These are phyloP conservation scores for Piscicola geometra DNA, from an alignment of 2,888 invertebrate genomes.

Conservation along the genomic window DNA sequence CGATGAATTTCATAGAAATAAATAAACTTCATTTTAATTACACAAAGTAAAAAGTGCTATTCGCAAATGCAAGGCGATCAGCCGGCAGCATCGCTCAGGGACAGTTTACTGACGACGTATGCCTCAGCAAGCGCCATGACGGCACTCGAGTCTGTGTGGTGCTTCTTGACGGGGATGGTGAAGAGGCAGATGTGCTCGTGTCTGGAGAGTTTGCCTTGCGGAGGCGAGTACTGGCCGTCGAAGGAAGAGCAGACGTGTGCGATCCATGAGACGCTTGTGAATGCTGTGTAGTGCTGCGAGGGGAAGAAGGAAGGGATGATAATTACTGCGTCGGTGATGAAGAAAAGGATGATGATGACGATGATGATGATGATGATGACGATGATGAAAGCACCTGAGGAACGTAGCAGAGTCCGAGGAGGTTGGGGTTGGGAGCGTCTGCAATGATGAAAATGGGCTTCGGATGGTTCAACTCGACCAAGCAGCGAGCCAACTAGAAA, in stretches of 20 bases:
- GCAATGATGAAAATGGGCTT: slow-evolving; percentile 8
- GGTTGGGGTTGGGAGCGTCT: not conserved
- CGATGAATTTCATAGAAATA: no score
- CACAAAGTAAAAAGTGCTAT: no score
- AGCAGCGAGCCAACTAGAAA: not conserved
- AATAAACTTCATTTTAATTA: no score
- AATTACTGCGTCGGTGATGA: no score
- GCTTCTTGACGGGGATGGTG: slow-evolving; percentile 29
- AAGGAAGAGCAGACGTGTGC: slow-evolving; percentile 29
- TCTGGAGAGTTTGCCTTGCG: slow-evolving; percentile 39
- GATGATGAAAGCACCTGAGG: not conserved
- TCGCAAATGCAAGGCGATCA: no score
- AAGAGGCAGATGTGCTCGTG: slow-evolving; percentile 34
- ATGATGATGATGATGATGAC: not conserved
- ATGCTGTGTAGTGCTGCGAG: slow-evolving; percentile 10
- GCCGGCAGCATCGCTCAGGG: no score
- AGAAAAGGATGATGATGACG: not conserved
- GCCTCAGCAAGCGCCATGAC: no score
- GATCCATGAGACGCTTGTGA: slow-evolving; percentile 34
- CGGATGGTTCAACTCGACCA: not conserved
- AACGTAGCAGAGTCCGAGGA: not conserved
- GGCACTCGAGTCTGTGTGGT: not conserved
- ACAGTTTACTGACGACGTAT: no score
- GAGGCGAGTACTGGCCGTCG: slow-evolving; percentile 36
- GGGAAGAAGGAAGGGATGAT: not conserved